A percentile compares a stretch with the other conserved stretches of the same genome.
Evolutionary conservation across 2,888 invertebrate species (phyloP).

Genomic region (Aspidiotus destructor): DNA sequence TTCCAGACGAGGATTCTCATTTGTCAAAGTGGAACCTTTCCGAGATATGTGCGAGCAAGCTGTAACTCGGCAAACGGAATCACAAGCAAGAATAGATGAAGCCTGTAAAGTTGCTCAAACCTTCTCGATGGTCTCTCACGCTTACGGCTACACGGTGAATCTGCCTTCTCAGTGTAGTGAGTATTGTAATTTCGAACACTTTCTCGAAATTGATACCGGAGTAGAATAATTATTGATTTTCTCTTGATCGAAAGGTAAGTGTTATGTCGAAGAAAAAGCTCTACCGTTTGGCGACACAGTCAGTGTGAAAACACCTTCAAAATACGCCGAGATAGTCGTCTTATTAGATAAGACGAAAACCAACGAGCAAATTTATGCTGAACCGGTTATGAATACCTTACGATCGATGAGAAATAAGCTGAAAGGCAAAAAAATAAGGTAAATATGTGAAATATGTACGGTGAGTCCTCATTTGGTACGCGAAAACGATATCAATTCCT

Average conservation of each 20-base stretch:
- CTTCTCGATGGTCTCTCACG: conserved; percentile 54
- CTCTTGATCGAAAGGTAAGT: background rate
- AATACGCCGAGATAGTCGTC: conserved; percentile 71
- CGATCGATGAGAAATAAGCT: conserved; percentile 51
- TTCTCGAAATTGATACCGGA: background rate
- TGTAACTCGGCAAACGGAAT: conserved; percentile 43
- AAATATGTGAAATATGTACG: no score
- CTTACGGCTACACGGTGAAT: conserved; percentile 50
- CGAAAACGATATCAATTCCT: no score
- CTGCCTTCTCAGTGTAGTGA: conserved; percentile 57
- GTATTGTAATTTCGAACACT: background rate
- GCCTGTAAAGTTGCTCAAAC: conserved; percentile 59
- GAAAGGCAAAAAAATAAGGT: conserved; percentile 54
- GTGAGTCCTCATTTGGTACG: no score
- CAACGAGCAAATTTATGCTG: conserved; percentile 56
- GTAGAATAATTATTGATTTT: background rate
- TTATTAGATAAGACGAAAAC: conserved; percentile 58
- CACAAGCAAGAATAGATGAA: conserved; percentile 46
- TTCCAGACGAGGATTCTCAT: conserved; percentile 38
- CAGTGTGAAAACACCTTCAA: conserved; percentile 48
- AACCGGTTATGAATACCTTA: conserved; percentile 53
- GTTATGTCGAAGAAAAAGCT: conserved; percentile 2
- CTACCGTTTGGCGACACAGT: conserved; percentile 18
- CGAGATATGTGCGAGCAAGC: conserved; percentile 22
- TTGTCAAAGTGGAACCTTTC: conserved; percentile 14